Base-by-base conservation (phyloP, 1,140 invertebrate species). In the Choristoneura fumiferana region DNA sequence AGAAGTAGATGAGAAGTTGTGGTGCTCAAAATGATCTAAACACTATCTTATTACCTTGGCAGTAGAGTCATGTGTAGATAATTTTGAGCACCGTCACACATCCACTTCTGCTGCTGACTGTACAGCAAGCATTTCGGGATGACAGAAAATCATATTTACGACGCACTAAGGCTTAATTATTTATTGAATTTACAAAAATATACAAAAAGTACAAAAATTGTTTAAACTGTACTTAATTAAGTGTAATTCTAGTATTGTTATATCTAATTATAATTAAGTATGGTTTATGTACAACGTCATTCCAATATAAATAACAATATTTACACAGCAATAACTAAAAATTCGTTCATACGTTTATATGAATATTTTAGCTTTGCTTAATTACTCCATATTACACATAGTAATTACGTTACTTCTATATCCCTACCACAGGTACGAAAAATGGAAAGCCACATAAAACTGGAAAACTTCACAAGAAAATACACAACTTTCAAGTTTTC, bases 251-350 rank as follows among this genome's bases (percentile, higher is more conserved):
- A 29, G 40, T 45, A 45, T n/a, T n/a, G 35, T 45, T 45, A 10
- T n/a, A 22, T 49, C 10, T 12, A 29, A 22, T 29, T 49, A 49
- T 14, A n/a, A 12, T 12, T 49, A 49, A 22, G 22, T 49, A 45
- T 45, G 40, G 40, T 45, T 45, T 45, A 49, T 49, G 43, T 71
- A 71, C 65, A 71, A 57, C n/a, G 38, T 60, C 60, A 49, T 62
- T 61, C 58, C 60, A 35, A 62, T 69, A 71, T 78, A 76, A 82
- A 71, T 71, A 71, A 62, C 62, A 67, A 68, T 84, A 85, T 85
- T 81, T 49, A 49, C 43, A 49, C 6, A 33, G 43, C 43, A 49
- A 49, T 49, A 49, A 49, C 43, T 49, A 49, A 49, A 49, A 49
- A 15, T 8, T 1, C 10, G 12, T 49, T n/a, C 43, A 49, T 49